phyloP scores from a whole-genome alignment of 2,888 invertebrate species.

The Drosophila gaucha region DNA sequence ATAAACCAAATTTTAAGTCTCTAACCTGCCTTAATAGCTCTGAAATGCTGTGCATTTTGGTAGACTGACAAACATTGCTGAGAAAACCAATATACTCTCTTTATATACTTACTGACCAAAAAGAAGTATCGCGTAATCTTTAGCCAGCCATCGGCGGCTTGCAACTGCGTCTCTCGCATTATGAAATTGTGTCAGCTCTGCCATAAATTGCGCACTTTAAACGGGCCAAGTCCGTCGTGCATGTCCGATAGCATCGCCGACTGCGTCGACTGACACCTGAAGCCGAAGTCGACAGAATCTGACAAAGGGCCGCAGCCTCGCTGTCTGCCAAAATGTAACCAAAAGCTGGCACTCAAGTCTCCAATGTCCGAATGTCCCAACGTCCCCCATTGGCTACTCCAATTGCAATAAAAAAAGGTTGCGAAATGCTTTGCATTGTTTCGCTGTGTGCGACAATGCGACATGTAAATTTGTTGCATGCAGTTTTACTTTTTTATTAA shows the following conservation, averaged over 20 bases:
- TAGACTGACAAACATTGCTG: no score
- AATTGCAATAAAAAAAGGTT: conserved; percentile 64
- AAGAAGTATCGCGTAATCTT: conserved; percentile 57
- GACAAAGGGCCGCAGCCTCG: conserved; percentile 45
- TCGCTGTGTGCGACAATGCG: conserved; percentile 38
- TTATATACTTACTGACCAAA: not conserved
- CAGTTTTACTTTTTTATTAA: not conserved
- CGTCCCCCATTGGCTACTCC: conserved; percentile 47
- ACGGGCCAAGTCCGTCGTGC: conserved; percentile 37
- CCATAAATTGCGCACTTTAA: conserved; percentile 75
- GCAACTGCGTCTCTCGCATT: conserved; percentile 57
- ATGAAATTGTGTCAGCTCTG: conserved; percentile 77
- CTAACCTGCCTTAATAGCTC: no score
- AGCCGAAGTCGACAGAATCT: conserved; percentile 28
- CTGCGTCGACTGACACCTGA: conserved; percentile 43
- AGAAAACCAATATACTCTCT: conserved; percentile 1
- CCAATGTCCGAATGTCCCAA: conserved; percentile 28
- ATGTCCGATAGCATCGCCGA: conserved; percentile 39
- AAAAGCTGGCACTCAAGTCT: conserved; percentile 50
- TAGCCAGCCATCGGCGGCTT: conserved; percentile 33
- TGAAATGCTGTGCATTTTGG: no score
- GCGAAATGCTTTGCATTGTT: conserved; percentile 69
- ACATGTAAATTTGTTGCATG: conserved; percentile 53
- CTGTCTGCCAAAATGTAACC: conserved; percentile 45
- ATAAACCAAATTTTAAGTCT: no score